A percentile compares a stretch with the other conserved stretches of the same genome.
These are phyloP conservation scores for Momotus momota DNA, from an alignment of 2,797 vertebrate species.

Conservation along the genomic window DNA sequence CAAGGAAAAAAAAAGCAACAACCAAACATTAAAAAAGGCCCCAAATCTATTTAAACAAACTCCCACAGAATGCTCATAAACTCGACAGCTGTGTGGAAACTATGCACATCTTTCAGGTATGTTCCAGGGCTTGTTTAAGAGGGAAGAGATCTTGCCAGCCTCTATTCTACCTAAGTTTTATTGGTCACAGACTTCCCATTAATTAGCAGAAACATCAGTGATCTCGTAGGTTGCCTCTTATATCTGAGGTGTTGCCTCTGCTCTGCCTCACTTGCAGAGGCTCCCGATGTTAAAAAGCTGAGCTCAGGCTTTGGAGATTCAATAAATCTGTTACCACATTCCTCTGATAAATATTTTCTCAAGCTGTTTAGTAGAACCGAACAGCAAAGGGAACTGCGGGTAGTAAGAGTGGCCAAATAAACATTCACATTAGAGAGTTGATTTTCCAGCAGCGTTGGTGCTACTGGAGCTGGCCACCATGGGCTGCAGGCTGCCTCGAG, in stretches of 20 bases:
- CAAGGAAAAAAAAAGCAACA: not conserved
- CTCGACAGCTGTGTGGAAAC: conserved; percentile 20
- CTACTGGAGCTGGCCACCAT: not conserved
- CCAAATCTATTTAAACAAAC: not conserved
- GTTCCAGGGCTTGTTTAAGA: conserved; percentile 6
- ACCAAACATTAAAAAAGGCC: not conserved
- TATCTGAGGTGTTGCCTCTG: conserved; percentile 4
- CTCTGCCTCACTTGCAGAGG: not conserved
- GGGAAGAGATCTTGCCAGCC: not conserved
- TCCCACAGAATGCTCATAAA: conserved; percentile 1
- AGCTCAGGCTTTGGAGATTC: conserved; percentile 39
- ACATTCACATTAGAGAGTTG: not conserved
- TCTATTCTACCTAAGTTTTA: not conserved
- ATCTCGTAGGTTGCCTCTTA: not conserved
- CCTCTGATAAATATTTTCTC: conserved; percentile 60
- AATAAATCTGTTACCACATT: conserved; percentile 66
- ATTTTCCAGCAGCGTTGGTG: not conserved
- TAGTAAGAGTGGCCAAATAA: conserved; percentile 47
- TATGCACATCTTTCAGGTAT: conserved; percentile 22
- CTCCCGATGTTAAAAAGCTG: conserved; percentile 16
- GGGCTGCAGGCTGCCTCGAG: not conserved
- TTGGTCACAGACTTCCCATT: conserved; percentile 14
- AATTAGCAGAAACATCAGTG: conserved; percentile 37
- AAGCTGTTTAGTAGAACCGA: conserved; percentile 20
- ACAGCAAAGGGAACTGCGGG: conserved; percentile 22